These are phyloP conservation scores for Scotopteryx bipunctaria DNA, from an alignment of 2,888 invertebrate species.

Conservation along the genomic window DNA sequence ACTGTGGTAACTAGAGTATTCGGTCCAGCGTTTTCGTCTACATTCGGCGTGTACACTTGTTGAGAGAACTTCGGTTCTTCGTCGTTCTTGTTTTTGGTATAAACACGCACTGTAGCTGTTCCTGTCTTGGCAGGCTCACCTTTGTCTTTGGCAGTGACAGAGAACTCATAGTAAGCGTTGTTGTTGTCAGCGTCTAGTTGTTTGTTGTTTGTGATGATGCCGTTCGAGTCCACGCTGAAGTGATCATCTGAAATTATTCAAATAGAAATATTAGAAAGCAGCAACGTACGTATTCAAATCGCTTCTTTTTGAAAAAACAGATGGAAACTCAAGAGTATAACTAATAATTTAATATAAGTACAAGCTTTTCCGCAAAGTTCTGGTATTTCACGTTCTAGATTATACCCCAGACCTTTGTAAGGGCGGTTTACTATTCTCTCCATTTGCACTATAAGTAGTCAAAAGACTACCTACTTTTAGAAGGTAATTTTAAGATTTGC, in stretches of 20 bases:
- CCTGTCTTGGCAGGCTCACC: constrained; percentile 97
- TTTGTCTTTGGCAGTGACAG: constrained; percentile 96
- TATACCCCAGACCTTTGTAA: too few relatives aligned
- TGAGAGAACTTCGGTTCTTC: constrained; percentile 98
- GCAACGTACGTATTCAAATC: too few relatives aligned
- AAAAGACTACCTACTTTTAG: too few relatives aligned
- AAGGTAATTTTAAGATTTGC: too few relatives aligned
- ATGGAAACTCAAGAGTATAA: too few relatives aligned
- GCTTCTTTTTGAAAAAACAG: too few relatives aligned
- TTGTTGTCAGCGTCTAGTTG: constrained; percentile 98
- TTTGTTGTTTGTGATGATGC: constrained; percentile 96
- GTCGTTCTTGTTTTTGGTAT: constrained; percentile 99
- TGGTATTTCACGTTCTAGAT: too few relatives aligned
- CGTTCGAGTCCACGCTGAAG: constrained; percentile 96
- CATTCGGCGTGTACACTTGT: constrained; percentile 97
- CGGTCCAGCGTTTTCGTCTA: constrained; percentile 97
- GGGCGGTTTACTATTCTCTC: too few relatives aligned
- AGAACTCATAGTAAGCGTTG: constrained; percentile 97
- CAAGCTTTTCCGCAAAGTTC: too few relatives aligned
- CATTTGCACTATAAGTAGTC: too few relatives aligned
- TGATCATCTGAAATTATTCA: constrained; percentile 88
- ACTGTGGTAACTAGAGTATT: constrained; percentile 98
- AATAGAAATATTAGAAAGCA: constrained; percentile 3
- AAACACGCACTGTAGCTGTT: constrained; percentile 96
- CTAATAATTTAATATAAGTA: too few relatives aligned